A percentile compares a stretch with the other conserved stretches of the same genome.
These are phyloP conservation scores for Amphimallon solstitiale DNA, from an alignment of 2,888 invertebrate species.

Conservation along the genomic window DNA sequence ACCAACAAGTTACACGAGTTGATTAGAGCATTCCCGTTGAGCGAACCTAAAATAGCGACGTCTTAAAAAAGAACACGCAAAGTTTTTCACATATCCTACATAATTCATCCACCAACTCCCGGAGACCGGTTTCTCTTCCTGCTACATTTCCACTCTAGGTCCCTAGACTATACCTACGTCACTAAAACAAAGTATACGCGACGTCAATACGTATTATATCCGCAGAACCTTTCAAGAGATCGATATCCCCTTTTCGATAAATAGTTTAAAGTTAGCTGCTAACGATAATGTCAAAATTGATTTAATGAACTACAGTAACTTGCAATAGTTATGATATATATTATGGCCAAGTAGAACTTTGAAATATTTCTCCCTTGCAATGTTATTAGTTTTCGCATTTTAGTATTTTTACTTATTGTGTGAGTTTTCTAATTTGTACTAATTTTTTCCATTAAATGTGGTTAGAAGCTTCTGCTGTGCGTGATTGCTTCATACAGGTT, in stretches of 20 bases:
- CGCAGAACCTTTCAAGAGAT: not conserved
- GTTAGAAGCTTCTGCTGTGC: too few species aligned
- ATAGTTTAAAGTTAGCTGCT: not conserved
- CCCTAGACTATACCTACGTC: not conserved
- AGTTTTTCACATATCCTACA: constrained; percentile 56
- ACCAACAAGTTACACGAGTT: constrained; percentile 16
- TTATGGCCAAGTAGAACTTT: too few species aligned
- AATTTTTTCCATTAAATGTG: too few species aligned
- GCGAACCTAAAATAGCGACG: constrained; percentile 1
- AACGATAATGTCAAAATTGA: not conserved
- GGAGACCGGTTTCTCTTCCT: constrained; percentile 62
- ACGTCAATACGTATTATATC: not conserved
- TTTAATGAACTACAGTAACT: too few species aligned
- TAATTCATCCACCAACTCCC: constrained; percentile 63
- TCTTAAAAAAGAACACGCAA: constrained; percentile 7
- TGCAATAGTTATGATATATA: too few species aligned
- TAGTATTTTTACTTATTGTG: too few species aligned
- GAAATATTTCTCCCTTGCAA: too few species aligned
- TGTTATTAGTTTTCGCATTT: too few species aligned
- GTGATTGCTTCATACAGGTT: too few species aligned
- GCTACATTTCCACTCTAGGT: constrained; percentile 59
- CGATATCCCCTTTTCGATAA: not conserved
- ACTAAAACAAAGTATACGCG: not conserved
- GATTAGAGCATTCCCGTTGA: not conserved
- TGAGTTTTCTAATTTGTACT: too few species aligned